These are phyloP conservation scores for Eolophus roseicapilla DNA, from an alignment of 2,113 vertebrate species.

Conservation along the genomic window DNA sequence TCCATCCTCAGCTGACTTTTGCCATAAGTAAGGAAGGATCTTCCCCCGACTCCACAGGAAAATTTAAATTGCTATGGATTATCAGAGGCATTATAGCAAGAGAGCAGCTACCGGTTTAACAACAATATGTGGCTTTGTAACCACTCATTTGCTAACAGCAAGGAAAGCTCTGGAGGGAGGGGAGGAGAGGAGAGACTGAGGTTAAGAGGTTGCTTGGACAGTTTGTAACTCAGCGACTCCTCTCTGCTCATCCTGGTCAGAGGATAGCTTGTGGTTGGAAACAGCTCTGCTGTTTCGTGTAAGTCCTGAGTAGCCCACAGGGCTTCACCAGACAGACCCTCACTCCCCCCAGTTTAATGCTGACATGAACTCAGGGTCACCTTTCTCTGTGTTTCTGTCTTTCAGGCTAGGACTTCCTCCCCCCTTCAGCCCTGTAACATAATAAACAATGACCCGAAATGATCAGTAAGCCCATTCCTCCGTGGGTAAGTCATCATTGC, in stretches of 20 bases:
- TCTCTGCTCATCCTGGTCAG: background rate
- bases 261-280: background rate
- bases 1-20: background rate
- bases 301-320: background rate
- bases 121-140: background rate
- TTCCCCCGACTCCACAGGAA: background rate
- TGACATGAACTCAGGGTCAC: background rate
- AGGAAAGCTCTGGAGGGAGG: background rate
- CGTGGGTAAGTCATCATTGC: background rate
- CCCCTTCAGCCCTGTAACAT: background rate
- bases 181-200: background rate
- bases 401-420: background rate
- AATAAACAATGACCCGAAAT: background rate
- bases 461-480: background rate
- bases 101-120: background rate
- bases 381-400: slow-evolving; percentile 1
- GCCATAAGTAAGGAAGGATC: background rate
- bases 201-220: background rate
- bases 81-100: background rate
- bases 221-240: background rate
- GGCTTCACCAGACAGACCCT: background rate
- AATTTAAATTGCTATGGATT: background rate
- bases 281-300: background rate
- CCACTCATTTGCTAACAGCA: background rate
- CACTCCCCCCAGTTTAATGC: background rate